These are phyloP conservation scores for Paralinhomoeus sp. DNA, from an alignment of 2,888 invertebrate species.

Conservation along the genomic window DNA sequence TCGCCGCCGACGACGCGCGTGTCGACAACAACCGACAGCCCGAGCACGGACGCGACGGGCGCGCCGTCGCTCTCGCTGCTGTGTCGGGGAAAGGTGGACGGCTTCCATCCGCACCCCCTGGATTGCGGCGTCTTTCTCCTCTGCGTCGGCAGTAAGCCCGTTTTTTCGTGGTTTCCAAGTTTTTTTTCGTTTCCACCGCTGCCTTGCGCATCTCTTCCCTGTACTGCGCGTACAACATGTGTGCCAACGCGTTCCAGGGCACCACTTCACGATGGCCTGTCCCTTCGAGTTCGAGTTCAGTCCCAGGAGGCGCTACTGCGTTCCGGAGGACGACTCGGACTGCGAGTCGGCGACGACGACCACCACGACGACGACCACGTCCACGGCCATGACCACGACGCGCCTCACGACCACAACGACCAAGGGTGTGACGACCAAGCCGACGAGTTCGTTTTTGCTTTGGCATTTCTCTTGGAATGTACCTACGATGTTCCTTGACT, in stretches of 20 bases:
- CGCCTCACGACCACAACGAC: background rate
- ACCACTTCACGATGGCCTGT: slow-evolving; percentile 11
- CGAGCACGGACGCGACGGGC: too few relatives aligned
- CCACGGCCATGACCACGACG: background rate
- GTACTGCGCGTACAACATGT: too few relatives aligned
- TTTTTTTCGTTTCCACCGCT: too few relatives aligned
- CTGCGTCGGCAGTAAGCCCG: slow-evolving; percentile 12
- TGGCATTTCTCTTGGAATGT: too few relatives aligned
- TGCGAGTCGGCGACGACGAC: background rate
- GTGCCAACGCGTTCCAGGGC: too few relatives aligned
- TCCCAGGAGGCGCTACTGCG: slow-evolving; percentile 7
- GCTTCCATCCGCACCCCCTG: slow-evolving; percentile 10
- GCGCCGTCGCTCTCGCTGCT: too few relatives aligned
- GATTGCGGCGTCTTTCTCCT: slow-evolving; percentile 13
- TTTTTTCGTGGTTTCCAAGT: too few relatives aligned
- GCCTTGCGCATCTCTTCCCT: too few relatives aligned
- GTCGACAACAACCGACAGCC: too few relatives aligned
- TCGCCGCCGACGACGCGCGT: too few relatives aligned
- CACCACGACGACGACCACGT: background rate
- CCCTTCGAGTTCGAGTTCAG: slow-evolving; percentile 16
- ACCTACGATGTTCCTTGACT: background rate
- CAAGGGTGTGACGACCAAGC: background rate
- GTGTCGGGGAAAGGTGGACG: slow-evolving; percentile 14
- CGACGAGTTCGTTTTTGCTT: too few relatives aligned
- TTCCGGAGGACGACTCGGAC: background rate